Percentiles rank a stretch among this genome's conserved stretches.
phyloP scores from a whole-genome alignment of 2,113 vertebrate genomes.

The Macaca fascicularis region T2T-MFA8v1.1 NC_088375.1:33936001-33936500 shows the following conservation, averaged over 20 bases:
- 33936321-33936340: background rate
- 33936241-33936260: background rate
- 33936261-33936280: background rate
- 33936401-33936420: background rate
- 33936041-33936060: background rate
- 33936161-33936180: background rate
- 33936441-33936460: background rate
- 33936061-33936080: background rate
- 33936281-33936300: background rate
- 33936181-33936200: background rate
- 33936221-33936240: background rate
- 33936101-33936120: background rate
- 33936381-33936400: background rate
- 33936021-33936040: background rate
- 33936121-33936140: background rate
- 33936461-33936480: background rate
- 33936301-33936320: background rate
- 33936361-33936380: background rate
- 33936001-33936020: background rate
- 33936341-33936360: background rate
- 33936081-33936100: background rate
- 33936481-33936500: background rate
- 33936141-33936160: background rate
- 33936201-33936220: background rate
- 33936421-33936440: background rate